Evolutionary conservation across 1,140 invertebrate genomes (phyloP).

Genomic region (Micrasema minimum): DNA sequence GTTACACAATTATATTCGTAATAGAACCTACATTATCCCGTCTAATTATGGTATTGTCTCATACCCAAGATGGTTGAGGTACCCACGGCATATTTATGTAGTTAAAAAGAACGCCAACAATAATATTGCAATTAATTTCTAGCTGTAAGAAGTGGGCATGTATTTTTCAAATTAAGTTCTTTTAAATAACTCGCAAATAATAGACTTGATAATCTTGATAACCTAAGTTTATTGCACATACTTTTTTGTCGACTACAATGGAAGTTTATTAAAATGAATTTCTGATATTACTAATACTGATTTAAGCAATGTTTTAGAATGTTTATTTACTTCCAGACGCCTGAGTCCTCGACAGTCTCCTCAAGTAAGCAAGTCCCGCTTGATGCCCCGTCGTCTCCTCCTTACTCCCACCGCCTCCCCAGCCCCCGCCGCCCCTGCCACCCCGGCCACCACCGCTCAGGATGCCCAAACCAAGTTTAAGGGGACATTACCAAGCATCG

Average conservation of each 20-base stretch:
- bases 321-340: conserved; percentile 29
- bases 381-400: conserved; percentile 35
- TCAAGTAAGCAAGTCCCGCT: conserved; percentile 27
- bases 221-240: too few relatives aligned
- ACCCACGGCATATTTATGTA: too few relatives aligned
- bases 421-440: conserved; percentile 3
- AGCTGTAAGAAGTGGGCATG: too few relatives aligned
- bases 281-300: background rate
- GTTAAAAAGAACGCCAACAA: too few relatives aligned
- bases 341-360: conserved; percentile 46
- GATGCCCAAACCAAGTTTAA: conserved; percentile 30
- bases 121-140: too few relatives aligned
- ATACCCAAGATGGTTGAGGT: background rate
- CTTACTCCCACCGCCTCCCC: conserved; percentile 25
- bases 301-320: background rate
- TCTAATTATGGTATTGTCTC: background rate
- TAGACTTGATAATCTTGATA: too few relatives aligned
- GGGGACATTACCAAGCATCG: conserved; percentile 20
- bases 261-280: conserved; percentile 5
- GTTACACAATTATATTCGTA: conserved; percentile 19
- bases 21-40: background rate
- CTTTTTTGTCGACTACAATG: too few relatives aligned
- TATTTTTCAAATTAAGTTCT: too few relatives aligned
- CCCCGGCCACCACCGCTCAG: background rate
- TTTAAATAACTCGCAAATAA: too few relatives aligned